These are phyloP conservation scores for Campylomormyrus numenius DNA, from an alignment of 2,113 vertebrate genomes.

Conservation along the genomic window DNA sequence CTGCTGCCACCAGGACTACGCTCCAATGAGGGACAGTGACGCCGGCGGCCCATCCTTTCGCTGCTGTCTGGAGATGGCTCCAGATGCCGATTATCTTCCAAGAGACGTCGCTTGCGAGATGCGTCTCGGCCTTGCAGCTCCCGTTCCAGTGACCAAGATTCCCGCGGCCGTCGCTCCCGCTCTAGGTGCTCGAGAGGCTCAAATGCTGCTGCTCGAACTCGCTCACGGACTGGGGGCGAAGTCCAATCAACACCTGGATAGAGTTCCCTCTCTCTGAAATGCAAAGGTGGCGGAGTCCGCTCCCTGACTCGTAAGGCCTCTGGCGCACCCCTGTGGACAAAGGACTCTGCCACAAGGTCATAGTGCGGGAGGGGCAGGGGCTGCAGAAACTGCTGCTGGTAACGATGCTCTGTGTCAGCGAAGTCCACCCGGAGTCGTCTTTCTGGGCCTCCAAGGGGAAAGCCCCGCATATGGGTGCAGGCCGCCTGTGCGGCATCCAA, in stretches of 20 bases:
- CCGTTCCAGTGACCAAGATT: constrained; percentile 89
- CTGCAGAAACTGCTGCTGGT: constrained; percentile 90
- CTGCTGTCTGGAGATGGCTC: constrained; percentile 87
- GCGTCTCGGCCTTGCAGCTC: constrained; percentile 78
- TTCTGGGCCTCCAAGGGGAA: constrained; percentile 86
- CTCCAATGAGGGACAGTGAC: constrained; percentile 76
- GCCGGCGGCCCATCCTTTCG: constrained; percentile 78
- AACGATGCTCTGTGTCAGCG: constrained; percentile 88
- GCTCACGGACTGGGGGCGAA: constrained; percentile 76
- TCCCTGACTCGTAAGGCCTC: constrained; percentile 82
- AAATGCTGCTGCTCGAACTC: constrained; percentile 71
- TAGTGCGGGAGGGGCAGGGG: constrained; percentile 85
- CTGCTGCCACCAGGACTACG: constrained; percentile 84
- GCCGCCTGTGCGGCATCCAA: constrained; percentile 92
- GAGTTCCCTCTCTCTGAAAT: constrained; percentile 86
- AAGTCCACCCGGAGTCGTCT: constrained; percentile 89
- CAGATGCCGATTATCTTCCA: constrained; percentile 79
- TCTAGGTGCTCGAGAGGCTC: constrained; percentile 87
- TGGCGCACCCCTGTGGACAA: constrained; percentile 82
- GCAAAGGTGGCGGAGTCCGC: constrained; percentile 82
- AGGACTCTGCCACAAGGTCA: constrained; percentile 86
- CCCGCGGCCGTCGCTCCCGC: constrained; percentile 70
- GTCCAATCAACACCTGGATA: constrained; percentile 86
- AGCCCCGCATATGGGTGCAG: constrained; percentile 92
- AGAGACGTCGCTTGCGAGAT: constrained; percentile 73